Evolutionary conservation across 1,140 invertebrate genomes (phyloP).

Genomic region (Dendroctonus ponderosae): DNA sequence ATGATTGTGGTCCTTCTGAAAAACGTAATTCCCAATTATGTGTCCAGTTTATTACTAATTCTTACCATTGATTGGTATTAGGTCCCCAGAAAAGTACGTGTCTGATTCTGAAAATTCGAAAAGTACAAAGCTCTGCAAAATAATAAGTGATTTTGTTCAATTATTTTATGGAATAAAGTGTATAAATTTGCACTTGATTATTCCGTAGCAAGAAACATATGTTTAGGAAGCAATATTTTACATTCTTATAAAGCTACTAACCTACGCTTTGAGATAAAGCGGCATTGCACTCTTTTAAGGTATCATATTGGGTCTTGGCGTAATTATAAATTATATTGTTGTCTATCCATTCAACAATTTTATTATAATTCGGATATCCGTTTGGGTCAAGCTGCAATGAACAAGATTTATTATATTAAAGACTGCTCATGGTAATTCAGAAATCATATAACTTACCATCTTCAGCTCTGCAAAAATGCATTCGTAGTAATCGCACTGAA

Average conservation of each 20-base stretch:
- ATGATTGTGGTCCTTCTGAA: slow-evolving; percentile 22
- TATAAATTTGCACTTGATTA: no score
- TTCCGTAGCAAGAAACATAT: no score
- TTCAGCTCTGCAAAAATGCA: slow-evolving; percentile 42
- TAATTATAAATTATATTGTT: slow-evolving; percentile 39
- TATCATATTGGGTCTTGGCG: slow-evolving; percentile 30
- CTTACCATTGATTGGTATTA: no score
- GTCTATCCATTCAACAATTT: slow-evolving; percentile 37
- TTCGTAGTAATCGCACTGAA: slow-evolving; percentile 46
- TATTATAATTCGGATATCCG: slow-evolving; percentile 34
- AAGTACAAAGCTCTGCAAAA: slow-evolving; percentile 2
- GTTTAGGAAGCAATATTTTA: no score
- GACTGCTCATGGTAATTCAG: no score
- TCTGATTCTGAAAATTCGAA: slow-evolving; percentile 8
- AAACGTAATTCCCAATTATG: no score
- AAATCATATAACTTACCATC: slow-evolving; percentile 41
- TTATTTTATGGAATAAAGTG: not conserved
- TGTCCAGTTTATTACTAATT: no score
- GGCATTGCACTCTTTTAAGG: slow-evolving; percentile 27
- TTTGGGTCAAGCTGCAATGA: slow-evolving; percentile 35
- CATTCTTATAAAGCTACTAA: slow-evolving; percentile 20
- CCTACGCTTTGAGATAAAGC: slow-evolving; percentile 30
- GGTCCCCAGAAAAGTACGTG: slow-evolving; percentile 19
- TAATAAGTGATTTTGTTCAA: not conserved
- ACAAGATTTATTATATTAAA: no score